Evolutionary conservation across 2,113 vertebrate genomes (phyloP).

Genomic region (Alligator mississippiensis): DNA sequence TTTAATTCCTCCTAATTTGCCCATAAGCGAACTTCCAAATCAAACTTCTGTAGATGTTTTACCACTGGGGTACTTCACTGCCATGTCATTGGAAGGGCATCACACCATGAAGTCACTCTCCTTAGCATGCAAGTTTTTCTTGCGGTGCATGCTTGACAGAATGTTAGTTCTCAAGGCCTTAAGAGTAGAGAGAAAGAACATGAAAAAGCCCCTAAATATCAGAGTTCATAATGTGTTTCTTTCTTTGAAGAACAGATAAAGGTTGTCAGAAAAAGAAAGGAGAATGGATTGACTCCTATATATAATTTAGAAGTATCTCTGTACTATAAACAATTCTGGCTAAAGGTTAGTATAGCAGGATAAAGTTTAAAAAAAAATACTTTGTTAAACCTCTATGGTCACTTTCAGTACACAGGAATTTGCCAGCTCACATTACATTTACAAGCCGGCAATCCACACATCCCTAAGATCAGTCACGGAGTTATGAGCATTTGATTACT

Average conservation of each 20-base stretch:
- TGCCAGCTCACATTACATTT: not conserved
- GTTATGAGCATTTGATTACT: not conserved
- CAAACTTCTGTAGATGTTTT: not conserved
- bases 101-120: not conserved
- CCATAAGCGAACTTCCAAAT: not conserved
- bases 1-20: not conserved
- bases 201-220: not conserved
- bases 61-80: not conserved
- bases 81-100: not conserved
- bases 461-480: not conserved
- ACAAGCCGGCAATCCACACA: not conserved
- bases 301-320: not conserved
- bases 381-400: not conserved
- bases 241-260: not conserved
- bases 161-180: not conserved
- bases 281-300: not conserved
- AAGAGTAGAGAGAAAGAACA: not conserved
- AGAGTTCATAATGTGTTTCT: not conserved
- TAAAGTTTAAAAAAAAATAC: not conserved
- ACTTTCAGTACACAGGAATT: not conserved
- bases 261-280: not conserved
- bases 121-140: not conserved
- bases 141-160: not conserved
- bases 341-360: constrained; percentile 16
- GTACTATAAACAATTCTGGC: not conserved